Evolutionary conservation across 2,113 vertebrate genomes (phyloP), one percentile per base, ranked within the genome.

Genomic region (Prochilodus magdalenae): DNA sequence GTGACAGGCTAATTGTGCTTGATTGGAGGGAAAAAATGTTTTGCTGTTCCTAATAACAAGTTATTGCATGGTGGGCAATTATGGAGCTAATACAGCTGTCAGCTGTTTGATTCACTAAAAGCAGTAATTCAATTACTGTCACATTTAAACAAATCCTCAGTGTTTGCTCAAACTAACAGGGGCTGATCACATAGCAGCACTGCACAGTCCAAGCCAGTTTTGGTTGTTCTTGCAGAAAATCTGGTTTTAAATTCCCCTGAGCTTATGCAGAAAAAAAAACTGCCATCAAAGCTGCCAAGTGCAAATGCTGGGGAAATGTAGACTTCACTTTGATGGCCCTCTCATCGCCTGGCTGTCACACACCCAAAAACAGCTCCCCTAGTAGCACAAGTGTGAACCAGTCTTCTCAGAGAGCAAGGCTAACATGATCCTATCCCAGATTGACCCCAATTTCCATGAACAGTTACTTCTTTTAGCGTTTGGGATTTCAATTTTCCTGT

Each of bases 361-460:
- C 78, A 51, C 60, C 29, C 62, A 84, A 77, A 81, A 81, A 84
- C 85, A 73, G 76, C 74, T 86, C 85, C 82, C 77, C 49, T 73
- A 81, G 77, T 77, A 86, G 77, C 53, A 40, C 49, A 33, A 60
- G 82, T 77, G 78, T 74, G 82, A 84, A 86, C 49, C 77, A 77
- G n/a, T 1, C 27, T 62, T 76, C 15, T 73, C 36, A 18, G 57
- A 44, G 22, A 63, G 70, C 55, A 62, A 73, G 44, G 69, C 20
- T 16, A 80, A 30, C 36, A 60, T 57, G 6, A 65, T 57, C n/a
- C n/a, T 60, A 13, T 60, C 10, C 53, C 20, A 57, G 20, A 57
- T 7, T 57, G 53, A 57, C 20, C 53, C 20, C 12, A 60, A 13
- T n/a, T 24, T 26, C 57, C n/a, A 24, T 26, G 72, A 67, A 18